A percentile compares a stretch with the other conserved stretches of the same genome.
Evolutionary conservation across 2,888 invertebrate species (phyloP).

Genomic region (Limnephilus marmoratus): DNA sequence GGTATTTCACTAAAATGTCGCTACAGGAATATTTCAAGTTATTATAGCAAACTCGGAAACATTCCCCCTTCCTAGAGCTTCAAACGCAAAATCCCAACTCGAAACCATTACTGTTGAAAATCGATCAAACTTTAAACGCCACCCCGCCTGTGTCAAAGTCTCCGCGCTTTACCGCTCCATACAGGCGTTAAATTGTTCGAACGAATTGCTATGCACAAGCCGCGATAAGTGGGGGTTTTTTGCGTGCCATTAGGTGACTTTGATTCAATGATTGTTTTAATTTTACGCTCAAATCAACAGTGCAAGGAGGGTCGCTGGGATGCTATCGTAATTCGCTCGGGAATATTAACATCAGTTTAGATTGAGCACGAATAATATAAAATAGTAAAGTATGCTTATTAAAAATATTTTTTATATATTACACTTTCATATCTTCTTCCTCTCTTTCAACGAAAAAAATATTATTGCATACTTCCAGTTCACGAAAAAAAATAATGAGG

Average conservation of each 20-base stretch:
- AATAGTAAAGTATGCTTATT: not conserved
- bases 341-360: not conserved
- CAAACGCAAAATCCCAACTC: not conserved
- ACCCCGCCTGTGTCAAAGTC: not conserved
- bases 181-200: constrained; percentile 2
- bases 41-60: not conserved
- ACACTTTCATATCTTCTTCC: not conserved
- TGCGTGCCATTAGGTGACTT: constrained; percentile 2
- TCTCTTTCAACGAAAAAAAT: not conserved
- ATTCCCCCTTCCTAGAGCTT: not conserved
- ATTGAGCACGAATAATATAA: not conserved
- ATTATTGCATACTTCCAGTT: not conserved
- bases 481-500: not conserved
- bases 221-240: not conserved
- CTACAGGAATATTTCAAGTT: not conserved
- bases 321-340: not conserved
- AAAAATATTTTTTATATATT: not conserved
- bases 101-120: not conserved
- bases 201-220: not conserved
- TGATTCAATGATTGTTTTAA: constrained; percentile 2
- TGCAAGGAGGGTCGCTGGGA: not conserved
- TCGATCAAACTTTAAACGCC: constrained; percentile 2
- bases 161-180: not conserved
- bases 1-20: not conserved
- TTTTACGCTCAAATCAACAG: not conserved